A percentile compares a stretch with the other conserved stretches of the same genome.
phyloP scores from a whole-genome alignment of 2,113 vertebrate species.

The Pseudopipra pipra region DNA sequence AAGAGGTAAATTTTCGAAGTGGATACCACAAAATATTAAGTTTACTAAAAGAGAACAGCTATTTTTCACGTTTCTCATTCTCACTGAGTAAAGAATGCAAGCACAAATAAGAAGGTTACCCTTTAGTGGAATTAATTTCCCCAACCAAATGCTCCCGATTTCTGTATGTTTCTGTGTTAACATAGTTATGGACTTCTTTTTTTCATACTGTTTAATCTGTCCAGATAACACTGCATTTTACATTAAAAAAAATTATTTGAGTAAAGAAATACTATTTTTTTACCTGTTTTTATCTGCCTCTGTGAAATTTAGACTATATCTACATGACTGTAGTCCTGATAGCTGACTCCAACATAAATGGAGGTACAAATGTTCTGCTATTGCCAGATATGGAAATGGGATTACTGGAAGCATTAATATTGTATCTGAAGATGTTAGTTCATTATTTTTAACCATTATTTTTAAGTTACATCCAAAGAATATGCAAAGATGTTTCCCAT shows the following conservation, averaged over 20 bases:
- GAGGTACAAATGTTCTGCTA: not conserved
- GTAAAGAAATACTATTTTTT: not conserved
- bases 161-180: not conserved
- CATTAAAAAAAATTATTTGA: not conserved
- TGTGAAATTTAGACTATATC: not conserved
- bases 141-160: not conserved
- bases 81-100: not conserved
- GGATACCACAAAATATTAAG: not conserved
- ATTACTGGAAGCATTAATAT: not conserved
- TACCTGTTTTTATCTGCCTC: not conserved
- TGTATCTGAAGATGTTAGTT: not conserved
- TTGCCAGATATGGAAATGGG: not conserved
- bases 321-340: slow-evolving; percentile 15
- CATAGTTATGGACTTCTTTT: not conserved
- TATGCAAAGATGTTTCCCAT: not conserved
- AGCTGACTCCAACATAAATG: slow-evolving; percentile 9
- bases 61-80: not conserved
- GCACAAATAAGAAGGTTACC: not conserved
- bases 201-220: not conserved
- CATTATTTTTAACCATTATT: not conserved
- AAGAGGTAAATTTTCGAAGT: not conserved
- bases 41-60: not conserved
- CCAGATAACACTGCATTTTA: not conserved
- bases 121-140: not conserved
- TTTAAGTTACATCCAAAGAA: not conserved